These are phyloP conservation scores for Coluber constrictor DNA, from an alignment of 2,797 vertebrate genomes.

Conservation along the genomic window DNA sequence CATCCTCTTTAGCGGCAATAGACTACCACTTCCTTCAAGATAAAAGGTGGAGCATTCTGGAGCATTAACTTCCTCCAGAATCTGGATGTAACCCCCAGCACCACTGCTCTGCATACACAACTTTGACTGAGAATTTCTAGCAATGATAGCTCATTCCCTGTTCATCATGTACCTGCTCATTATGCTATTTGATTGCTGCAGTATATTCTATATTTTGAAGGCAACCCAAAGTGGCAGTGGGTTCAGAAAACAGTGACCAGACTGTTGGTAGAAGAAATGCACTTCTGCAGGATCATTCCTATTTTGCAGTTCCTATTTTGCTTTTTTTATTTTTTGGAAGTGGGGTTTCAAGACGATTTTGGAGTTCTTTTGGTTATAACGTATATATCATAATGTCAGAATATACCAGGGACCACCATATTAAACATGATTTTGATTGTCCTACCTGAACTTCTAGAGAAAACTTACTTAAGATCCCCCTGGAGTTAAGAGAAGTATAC, in stretches of 20 bases:
- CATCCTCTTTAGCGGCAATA: background rate
- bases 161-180: background rate
- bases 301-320: background rate
- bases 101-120: background rate
- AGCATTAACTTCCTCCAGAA: background rate
- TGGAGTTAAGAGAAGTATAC: background rate
- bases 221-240: background rate
- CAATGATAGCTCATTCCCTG: background rate
- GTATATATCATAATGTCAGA: background rate
- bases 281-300: background rate
- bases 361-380: background rate
- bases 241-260: background rate
- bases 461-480: background rate
- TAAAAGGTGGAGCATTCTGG: background rate
- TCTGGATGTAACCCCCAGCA: background rate
- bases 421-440: background rate
- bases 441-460: background rate
- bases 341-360: background rate
- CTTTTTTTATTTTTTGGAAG: background rate
- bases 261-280: background rate
- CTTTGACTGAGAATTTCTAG: background rate
- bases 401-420: background rate
- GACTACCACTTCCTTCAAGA: background rate
- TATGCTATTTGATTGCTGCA: background rate
- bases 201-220: background rate